A percentile compares a stretch with the other conserved stretches of the same genome.
These are phyloP conservation scores for Mizuhopecten yessoensis DNA, from an alignment of 1,140 invertebrate genomes.

Conservation along the genomic window DNA sequence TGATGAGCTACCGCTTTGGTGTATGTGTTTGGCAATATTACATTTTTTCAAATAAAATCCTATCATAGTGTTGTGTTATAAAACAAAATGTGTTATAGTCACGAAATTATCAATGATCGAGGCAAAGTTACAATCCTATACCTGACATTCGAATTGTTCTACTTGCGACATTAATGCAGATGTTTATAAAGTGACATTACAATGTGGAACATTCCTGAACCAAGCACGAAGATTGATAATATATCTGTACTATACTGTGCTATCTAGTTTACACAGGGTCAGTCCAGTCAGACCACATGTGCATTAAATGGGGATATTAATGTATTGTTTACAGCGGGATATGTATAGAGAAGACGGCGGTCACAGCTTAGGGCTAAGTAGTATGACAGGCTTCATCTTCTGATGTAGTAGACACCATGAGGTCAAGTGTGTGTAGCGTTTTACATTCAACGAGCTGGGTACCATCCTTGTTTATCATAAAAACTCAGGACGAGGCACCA, in stretches of 20 bases:
- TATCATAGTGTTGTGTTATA: too few relatives aligned
- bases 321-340: background rate
- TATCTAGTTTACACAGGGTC: background rate
- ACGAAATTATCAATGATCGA: too few relatives aligned
- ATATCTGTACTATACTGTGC: background rate
- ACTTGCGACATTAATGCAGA: too few relatives aligned
- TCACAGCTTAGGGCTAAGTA: background rate
- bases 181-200: too few relatives aligned
- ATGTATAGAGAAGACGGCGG: background rate
- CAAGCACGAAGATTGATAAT: background rate
- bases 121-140: too few relatives aligned
- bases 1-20: too few relatives aligned
- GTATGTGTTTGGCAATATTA: too few relatives aligned
- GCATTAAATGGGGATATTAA: conserved; percentile 12
- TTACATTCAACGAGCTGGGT: background rate
- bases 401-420: background rate
- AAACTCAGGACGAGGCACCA: background rate
- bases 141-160: too few relatives aligned
- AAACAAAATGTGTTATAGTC: too few relatives aligned
- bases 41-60: too few relatives aligned
- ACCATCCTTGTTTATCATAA: background rate
- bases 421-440: background rate
- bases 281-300: conserved; percentile 8
- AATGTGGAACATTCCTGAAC: background rate
- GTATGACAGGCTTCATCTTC: background rate